These are phyloP conservation scores for Corythaeola cristata DNA, from an alignment of 2,113 vertebrate genomes.

Conservation along the genomic window DNA sequence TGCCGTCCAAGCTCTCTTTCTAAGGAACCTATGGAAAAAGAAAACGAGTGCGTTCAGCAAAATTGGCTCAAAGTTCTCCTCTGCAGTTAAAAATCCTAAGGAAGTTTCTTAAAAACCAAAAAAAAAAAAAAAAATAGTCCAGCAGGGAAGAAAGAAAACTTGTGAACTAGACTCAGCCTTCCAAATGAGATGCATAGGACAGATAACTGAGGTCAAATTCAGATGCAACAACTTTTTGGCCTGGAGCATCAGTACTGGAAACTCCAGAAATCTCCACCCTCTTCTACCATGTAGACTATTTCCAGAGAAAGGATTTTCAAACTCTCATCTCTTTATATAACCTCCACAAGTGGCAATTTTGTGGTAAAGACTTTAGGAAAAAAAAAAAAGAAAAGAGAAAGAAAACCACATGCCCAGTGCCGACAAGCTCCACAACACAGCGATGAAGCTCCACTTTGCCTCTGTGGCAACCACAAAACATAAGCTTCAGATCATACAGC, in stretches of 20 bases:
- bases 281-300: background rate
- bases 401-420: background rate
- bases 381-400: background rate
- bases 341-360: constrained; percentile 29
- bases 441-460: background rate
- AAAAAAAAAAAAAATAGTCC: background rate
- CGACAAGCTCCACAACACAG: background rate
- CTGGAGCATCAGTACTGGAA: background rate
- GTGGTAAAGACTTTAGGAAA: background rate
- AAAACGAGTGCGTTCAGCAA: background rate
- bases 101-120: background rate
- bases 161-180: background rate
- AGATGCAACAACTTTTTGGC: background rate
- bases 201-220: constrained; percentile 5
- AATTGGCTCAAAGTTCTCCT: background rate
- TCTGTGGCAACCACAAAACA: constrained; percentile 61
- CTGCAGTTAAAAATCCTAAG: background rate
- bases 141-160: background rate
- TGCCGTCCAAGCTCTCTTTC: constrained; percentile 96
- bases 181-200: background rate
- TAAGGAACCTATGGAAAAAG: constrained; percentile 80
- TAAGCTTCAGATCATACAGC: background rate
- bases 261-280: constrained; percentile 20
- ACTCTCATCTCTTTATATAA: constrained; percentile 11
- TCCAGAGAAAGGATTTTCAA: background rate